Evolutionary conservation across 2,113 vertebrate species (phyloP), one percentile per base, ranked within the genome.

Genomic region (Callopanchax toddi): DNA sequence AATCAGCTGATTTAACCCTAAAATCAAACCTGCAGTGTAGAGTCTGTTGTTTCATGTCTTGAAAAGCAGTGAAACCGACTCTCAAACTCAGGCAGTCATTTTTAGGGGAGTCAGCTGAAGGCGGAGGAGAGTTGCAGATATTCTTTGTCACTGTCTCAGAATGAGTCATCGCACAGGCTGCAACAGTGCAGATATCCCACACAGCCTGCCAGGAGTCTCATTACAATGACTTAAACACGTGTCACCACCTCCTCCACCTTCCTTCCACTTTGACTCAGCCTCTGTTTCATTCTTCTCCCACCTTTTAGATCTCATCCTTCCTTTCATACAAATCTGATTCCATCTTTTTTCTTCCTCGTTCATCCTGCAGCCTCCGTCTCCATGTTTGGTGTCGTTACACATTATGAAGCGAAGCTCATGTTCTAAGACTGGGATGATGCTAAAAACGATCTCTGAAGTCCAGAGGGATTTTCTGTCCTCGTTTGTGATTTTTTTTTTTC

Each of bases 161-260:
- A 44, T 83, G 79, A 81, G 44, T 79, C 82, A 25, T 32, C 29
- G 6, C 40, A 34, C 23, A 34, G 46, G 44, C 16, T 54, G 42
- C 49, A 32, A 9, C 60, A 20, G 29, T 23, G 51, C 73, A 56
- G 64, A 73, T 48, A 56, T 72, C 62, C 57, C 25, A 54, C 56
- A 37, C 44, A 4, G 53, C 51, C 58, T 54, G 49, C 48, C 34
- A 55, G 45, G 58, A 66, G 64, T 66, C 61, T 71, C 55, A 76
- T 72, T 60, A 74, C 62, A 60, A 29, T 62, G 58, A 76, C 34
- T 68, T 56, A 48, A 85, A 74, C n/a, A 55, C 65, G 68, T 46
- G 72, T 64, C 29, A 67, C 29, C 29, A 32, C 29, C 29, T 23
- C 50, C 37, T 34, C 44, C 37, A 60, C 62, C 49, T 60, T 60